Base-by-base conservation (phyloP, 2,888 invertebrate genomes). In the Drosophila conformis region DNA sequence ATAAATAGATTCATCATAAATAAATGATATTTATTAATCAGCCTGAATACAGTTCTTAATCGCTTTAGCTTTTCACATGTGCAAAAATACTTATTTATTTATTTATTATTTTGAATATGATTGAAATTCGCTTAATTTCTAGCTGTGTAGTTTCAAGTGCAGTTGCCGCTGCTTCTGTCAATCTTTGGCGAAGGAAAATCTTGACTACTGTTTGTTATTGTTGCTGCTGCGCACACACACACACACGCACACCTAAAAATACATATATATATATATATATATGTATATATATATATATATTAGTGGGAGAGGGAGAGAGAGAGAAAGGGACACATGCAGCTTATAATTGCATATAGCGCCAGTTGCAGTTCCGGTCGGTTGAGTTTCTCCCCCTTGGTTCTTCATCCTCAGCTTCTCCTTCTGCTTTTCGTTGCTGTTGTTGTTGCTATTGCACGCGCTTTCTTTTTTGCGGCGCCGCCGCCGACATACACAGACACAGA, bases 291-390 rank as follows among this genome's bases (percentile, higher is more conserved):
- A n/a, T 11, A 11, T 10, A 0, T 10, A 10, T 10, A 4, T 33
- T 11, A 11, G 33, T 11, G 33, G 10, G 31, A 25, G 40, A 8
- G 36, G 25, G 25, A 40, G 58, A 21, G 46, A 46, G 52, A 29
- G 54, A 8, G 21, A 42, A 38, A 69, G 54, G 57, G 57, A 69
- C 46, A 67, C 40, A 72, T 57, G 64, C 67, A 73, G 70, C 73
- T 80, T 87, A 89, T 82, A 74, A 83, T 83, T 76, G 81, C 76
- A 87, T 84, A 90, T 90, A 91, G 90, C 91, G 91, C 91, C 91
- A 91, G 90, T 91, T 88, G 89, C 85, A 91, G 91, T 90, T 90
- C 90, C 90, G 90, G 90, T 90, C 91, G 78, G 86, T 82, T 90
- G 68, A 81, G 83, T 87, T 90, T 87, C 77, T 65, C 51, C 78